Evolutionary conservation across 2,797 vertebrate species (phyloP).

Genomic region (Gallinago solitaria): DNA sequence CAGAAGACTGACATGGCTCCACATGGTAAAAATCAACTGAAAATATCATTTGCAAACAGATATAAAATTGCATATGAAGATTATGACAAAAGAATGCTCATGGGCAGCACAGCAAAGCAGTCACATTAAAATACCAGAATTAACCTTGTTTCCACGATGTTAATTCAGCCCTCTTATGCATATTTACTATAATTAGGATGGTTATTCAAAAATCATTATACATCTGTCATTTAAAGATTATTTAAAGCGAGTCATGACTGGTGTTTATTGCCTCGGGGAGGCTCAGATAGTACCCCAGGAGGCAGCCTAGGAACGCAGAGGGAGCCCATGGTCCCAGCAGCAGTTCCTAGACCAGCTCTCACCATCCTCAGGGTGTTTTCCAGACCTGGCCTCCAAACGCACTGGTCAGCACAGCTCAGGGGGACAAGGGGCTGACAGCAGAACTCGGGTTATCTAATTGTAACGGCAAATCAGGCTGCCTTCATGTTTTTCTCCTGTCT

Average conservation of each 20-base stretch:
- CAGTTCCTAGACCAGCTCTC: background rate
- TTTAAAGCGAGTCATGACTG: background rate
- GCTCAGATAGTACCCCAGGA: background rate
- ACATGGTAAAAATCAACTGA: background rate
- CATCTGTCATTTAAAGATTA: background rate
- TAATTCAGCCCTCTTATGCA: conserved; percentile 24
- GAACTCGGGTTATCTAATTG: background rate
- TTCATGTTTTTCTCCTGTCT: background rate
- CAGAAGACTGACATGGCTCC: background rate
- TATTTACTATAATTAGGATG: conserved; percentile 16
- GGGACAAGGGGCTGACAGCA: background rate
- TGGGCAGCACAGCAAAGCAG: background rate
- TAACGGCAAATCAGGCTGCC: background rate
- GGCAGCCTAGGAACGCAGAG: background rate
- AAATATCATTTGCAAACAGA: background rate
- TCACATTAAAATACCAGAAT: background rate
- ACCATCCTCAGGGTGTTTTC: background rate
- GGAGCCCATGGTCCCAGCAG: background rate
- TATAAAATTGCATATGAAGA: background rate
- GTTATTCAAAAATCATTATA: conserved; percentile 10
- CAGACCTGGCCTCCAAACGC: background rate
- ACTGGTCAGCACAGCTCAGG: background rate
- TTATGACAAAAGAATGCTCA: background rate
- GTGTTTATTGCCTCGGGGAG: background rate
- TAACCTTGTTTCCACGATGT: background rate